A percentile compares a stretch with the other conserved stretches of the same genome.
Evolutionary conservation across 2,113 vertebrate genomes (phyloP).

Genomic region (Rhinopomastus cyanomelas): DNA sequence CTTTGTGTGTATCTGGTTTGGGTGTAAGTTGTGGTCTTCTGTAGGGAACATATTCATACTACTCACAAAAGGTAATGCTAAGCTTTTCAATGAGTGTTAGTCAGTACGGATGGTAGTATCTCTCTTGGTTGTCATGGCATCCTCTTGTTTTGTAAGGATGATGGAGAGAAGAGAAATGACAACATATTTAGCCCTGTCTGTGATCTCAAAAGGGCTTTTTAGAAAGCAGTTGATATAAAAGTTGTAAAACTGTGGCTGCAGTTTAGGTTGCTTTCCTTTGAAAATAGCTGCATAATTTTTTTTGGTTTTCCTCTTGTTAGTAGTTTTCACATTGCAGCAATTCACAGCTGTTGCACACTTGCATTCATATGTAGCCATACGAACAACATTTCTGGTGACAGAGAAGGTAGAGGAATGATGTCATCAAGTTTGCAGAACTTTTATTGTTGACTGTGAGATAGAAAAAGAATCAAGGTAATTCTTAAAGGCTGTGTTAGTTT

Average conservation of each 20-base stretch:
- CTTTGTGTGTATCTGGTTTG: background rate
- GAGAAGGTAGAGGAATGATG: background rate
- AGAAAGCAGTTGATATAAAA: background rate
- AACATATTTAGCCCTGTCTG: background rate
- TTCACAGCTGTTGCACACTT: background rate
- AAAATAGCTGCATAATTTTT: background rate
- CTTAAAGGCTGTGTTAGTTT: background rate
- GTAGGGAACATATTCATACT: background rate
- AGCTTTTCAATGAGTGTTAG: background rate
- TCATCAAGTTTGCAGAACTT: background rate
- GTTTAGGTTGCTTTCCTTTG: background rate
- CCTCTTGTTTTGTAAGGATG: background rate
- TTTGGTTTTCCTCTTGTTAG: background rate
- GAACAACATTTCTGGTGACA: background rate
- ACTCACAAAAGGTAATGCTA: background rate
- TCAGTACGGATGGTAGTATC: background rate
- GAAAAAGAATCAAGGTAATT: background rate
- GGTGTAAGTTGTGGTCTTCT: background rate
- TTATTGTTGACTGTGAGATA: background rate
- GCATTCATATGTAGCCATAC: background rate
- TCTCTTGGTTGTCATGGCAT: background rate
- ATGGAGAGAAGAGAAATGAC: background rate
- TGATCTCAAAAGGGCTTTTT: background rate
- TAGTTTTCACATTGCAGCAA: background rate
- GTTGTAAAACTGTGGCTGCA: background rate